Base-by-base conservation (phyloP, 2,888 invertebrate genomes). In the Apomyelois bistriatella region DNA sequence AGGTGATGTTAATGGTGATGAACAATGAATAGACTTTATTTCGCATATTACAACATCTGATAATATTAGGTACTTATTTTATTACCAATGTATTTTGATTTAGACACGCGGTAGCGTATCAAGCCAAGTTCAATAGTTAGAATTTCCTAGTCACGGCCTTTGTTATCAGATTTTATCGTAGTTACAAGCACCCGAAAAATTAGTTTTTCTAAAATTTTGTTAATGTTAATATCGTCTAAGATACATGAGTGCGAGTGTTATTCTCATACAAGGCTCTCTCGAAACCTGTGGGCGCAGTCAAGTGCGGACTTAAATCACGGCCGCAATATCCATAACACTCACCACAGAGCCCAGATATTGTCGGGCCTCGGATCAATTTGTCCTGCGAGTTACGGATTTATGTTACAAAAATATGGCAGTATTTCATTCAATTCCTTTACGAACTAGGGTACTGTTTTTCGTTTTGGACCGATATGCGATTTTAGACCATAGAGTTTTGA, bases 341-440 rank as follows among this genome's bases (percentile, higher is more conserved):
- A 55, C 48, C 46, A 50, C 52, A 56, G 4, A 46, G 54, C 56
- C 54, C 54, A 54, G 52, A 42, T 51, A 54, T 41, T 53, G 16
- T 51, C 48, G 48, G 51, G 56, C 55, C 62, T 61, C 58, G 60
- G 62, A 52, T 56, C 69, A 72, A 72, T 78, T 79, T 78, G 74
- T 75, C 70, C 66, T 68, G 58, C 66, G 68, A 66, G 70, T 66
- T 68, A 74, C 68, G 72, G 72, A 61, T 65, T 66, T 62, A 53
- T 61, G 57, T 77, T 81, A 84, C 68, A 81, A 82, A 81, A 82
- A 78, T 82, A 83, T 89, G 89, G 88, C 89, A 89, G 89, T 89
- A 80, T 82, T 82, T 78, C 76, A 74, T 83, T 89, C 87, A 89
- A 89, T 89, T 89, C 87, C 87, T 79, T 82, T 74, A 71, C 67